These are phyloP conservation scores for Hippocampus comes DNA, from an alignment of 2,113 vertebrate genomes.

Conservation along the genomic window DNA sequence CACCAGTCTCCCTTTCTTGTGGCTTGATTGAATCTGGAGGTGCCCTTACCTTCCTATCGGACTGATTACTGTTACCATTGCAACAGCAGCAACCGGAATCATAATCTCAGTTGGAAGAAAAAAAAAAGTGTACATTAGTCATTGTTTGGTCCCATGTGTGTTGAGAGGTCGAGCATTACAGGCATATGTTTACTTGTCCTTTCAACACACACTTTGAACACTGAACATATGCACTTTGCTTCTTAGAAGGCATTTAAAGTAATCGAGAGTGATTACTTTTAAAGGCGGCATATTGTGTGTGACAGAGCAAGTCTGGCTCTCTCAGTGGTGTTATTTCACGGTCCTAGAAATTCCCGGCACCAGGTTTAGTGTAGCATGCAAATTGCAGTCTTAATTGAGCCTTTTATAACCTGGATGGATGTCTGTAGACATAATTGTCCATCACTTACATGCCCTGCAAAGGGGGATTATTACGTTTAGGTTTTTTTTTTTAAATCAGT, in stretches of 20 bases:
- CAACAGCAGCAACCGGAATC: too few species aligned
- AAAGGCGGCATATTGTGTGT: slow-evolving; percentile 9
- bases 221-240: not conserved
- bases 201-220: not conserved
- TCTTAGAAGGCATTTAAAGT: slow-evolving; percentile 3
- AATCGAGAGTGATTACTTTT: slow-evolving; percentile 2
- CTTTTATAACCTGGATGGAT: slow-evolving; percentile 19
- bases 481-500: not conserved
- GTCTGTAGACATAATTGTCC: not conserved
- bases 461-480: not conserved
- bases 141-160: not conserved
- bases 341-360: slow-evolving; percentile 14
- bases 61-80: not conserved
- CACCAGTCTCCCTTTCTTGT: not conserved
- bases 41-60: not conserved
- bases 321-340: slow-evolving; percentile 15
- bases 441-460: not conserved
- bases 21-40: not conserved
- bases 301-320: slow-evolving; percentile 3
- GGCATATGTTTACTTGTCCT: not conserved
- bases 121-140: not conserved
- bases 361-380: slow-evolving; percentile 17
- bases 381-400: slow-evolving; percentile 15
- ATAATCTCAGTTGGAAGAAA: not conserved
- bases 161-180: not conserved